Evolutionary conservation across 2,113 vertebrate species (phyloP).

Genomic region (Merops nubicus): DNA sequence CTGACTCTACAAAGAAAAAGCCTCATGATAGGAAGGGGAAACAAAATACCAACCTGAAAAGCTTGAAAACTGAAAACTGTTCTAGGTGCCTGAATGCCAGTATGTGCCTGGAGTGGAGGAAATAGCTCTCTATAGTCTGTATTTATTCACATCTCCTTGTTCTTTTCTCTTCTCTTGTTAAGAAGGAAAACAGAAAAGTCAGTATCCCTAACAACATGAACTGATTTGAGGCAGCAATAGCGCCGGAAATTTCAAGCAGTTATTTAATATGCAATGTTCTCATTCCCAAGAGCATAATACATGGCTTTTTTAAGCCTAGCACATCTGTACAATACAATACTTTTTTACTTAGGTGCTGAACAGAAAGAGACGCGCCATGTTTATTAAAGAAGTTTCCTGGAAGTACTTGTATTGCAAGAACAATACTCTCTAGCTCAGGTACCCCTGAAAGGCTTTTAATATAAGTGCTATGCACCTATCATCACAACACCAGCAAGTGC

Average conservation of each 20-base stretch:
- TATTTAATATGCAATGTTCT: not conserved
- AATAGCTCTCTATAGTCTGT: not conserved
- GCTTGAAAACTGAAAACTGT: not conserved
- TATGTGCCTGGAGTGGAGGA: not conserved
- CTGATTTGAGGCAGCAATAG: not conserved
- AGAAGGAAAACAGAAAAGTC: not conserved
- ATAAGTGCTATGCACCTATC: not conserved
- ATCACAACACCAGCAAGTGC: not conserved
- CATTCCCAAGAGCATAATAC: not conserved
- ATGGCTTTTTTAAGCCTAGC: not conserved
- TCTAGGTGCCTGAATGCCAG: not conserved
- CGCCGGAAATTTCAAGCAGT: not conserved
- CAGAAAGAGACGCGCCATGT: not conserved
- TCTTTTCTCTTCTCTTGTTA: not conserved
- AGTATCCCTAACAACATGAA: not conserved
- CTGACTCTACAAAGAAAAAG: not conserved
- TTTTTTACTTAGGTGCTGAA: not conserved
- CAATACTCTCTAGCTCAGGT: not conserved
- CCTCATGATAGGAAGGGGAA: not conserved
- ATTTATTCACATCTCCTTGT: not conserved
- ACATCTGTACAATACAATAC: not conserved
- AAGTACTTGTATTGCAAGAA: not conserved
- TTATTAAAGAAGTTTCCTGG: not conserved
- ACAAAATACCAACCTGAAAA: not conserved
- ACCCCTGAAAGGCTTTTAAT: not conserved